Conservation (phyloP, 2,113 vertebrate species). For the Tringa solitaria region DNA sequence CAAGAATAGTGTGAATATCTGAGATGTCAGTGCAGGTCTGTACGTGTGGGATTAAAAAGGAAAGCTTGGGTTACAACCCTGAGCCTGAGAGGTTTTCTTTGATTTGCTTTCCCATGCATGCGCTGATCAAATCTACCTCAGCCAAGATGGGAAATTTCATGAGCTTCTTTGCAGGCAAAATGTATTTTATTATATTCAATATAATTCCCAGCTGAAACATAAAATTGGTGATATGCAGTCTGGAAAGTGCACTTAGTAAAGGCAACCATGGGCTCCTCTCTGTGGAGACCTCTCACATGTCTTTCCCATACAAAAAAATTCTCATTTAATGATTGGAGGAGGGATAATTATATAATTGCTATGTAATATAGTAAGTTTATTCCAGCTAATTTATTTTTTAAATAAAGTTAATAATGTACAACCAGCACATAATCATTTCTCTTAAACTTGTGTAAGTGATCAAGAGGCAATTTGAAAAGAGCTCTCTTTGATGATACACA, state of each 20-base stretch:
- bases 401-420: conserved; percentile 39
- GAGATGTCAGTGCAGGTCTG: not conserved
- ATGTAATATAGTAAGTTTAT: not conserved
- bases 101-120: conserved; percentile 21
- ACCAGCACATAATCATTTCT: not conserved
- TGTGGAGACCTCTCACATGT: not conserved
- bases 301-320: not conserved
- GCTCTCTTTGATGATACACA: not conserved
- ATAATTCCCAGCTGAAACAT: not conserved
- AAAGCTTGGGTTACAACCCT: not conserved
- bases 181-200: not conserved
- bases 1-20: not conserved
- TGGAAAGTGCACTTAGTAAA: not conserved
- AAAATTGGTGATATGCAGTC: not conserved
- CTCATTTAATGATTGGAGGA: not conserved
- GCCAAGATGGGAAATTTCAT: not conserved
- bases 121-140: not conserved
- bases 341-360: not conserved
- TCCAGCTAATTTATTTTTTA: not conserved
- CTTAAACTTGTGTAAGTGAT: conserved; percentile 9
- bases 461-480: not conserved
- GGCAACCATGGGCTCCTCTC: not conserved
- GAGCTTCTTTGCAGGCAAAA: not conserved
- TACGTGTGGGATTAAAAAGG: not conserved
- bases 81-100: conserved; percentile 11